phyloP scores from a whole-genome alignment of 2,113 vertebrate species.

The Colaptes auratus region DNA sequence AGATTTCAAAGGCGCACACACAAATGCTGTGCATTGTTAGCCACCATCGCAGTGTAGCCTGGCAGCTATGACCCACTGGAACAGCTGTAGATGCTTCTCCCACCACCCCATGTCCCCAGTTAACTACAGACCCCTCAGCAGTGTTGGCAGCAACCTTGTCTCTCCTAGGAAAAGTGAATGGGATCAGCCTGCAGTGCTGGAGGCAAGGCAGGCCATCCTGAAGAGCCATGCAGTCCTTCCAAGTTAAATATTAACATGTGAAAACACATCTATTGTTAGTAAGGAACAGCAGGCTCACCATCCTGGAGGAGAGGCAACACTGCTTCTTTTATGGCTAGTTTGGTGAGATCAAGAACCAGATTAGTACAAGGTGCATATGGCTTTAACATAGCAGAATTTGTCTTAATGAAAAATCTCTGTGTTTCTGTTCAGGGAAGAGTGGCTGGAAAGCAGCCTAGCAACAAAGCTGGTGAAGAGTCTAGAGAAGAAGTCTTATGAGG shows the following conservation, averaged over 20 bases:
- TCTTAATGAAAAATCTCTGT: background rate
- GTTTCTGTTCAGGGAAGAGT: background rate
- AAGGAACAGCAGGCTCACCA: background rate
- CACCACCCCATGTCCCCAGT: background rate
- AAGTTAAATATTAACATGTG: background rate
- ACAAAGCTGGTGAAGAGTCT: no score
- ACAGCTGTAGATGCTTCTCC: background rate
- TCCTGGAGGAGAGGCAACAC: accelerated
- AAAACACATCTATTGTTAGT: background rate
- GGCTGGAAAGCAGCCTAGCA: no score
- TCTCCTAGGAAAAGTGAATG: background rate
- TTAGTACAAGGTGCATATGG: background rate
- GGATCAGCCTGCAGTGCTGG: background rate
- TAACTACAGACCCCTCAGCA: background rate
- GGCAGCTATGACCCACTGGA: background rate
- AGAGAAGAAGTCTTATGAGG: no score
- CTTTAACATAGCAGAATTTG: background rate
- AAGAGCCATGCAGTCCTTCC: background rate
- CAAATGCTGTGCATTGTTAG: background rate
- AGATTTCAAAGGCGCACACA: background rate
- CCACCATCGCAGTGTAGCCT: background rate
- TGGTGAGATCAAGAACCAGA: background rate
- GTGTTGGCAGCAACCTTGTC: background rate
- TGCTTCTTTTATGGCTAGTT: background rate
- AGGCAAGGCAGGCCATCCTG: background rate